Base-by-base conservation (phyloP, 23 tunicate species). In the Styela plicata region DNA sequence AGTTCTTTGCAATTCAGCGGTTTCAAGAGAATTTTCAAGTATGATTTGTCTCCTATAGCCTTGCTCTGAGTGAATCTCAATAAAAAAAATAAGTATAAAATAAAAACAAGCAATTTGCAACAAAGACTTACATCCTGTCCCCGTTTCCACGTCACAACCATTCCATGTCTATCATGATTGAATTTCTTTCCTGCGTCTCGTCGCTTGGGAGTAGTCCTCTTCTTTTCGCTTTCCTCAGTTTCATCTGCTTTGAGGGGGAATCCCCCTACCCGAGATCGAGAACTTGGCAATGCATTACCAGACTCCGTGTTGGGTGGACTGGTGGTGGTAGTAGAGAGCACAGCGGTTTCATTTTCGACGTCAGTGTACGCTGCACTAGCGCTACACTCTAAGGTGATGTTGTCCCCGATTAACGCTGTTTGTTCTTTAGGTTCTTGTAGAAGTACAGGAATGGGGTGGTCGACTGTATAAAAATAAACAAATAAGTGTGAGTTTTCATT, bases 311-410 rank as follows among this genome's bases (percentile, higher is more conserved):
- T 44, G 13, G 57, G 57, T 44, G 57, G 57, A 44, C 57, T 44
- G 7, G 57, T 13, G 7, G 57, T 44, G 7, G 57, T 44, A 13
- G 13, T 44, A 44, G 57, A 7, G 57, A 44, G 7, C 7, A 13
- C 57, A 7, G 13, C 7, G 10, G 57, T 44, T 5, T 7, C 57
- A 13, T 70, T 32, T 64, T 74, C 69, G 3, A 30, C 73, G 31
- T 23, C 85, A 24, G 87, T 31, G 31, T 86, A 32, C 63, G 90
- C 87, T 1, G 91, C 97, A 33, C 85, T 86, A 0, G 97, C 97
- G 26, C 97, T 87, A 74, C 97, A 91, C 33, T 91, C 91, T 36
- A 91, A 53, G 0, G 97, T 91, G 64, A 91, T 88, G 74, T 91
- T 87, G 79, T 87, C 97, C 17, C 88, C 89, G 65, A 79, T 87